phyloP scores from a whole-genome alignment of 2,797 vertebrate species.

The Sebastes umbrosus region DNA sequence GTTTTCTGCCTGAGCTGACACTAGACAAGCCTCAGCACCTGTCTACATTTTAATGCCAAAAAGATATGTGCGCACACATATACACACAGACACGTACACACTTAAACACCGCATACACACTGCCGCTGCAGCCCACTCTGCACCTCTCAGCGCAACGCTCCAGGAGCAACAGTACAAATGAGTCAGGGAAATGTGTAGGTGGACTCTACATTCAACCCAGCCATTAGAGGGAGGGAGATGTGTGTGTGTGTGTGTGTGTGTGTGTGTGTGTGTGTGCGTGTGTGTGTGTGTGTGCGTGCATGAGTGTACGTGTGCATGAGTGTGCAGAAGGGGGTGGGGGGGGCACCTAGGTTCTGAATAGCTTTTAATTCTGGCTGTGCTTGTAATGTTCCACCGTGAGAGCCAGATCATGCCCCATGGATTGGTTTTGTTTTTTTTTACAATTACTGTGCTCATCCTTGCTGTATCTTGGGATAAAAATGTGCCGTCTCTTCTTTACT shows the following conservation, averaged over 20 bases:
- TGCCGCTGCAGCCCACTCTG: constrained; percentile 61
- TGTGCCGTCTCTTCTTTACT: not conserved
- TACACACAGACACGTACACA: constrained; percentile 7
- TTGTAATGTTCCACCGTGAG: constrained; percentile 31
- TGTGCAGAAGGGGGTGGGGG: not conserved
- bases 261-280: not conserved
- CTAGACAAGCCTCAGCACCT: constrained; percentile 48
- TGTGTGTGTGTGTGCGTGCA: not conserved
- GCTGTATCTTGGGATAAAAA: not conserved
- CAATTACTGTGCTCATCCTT: constrained; percentile 4
- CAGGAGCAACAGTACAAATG: constrained; percentile 58
- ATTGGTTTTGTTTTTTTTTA: constrained; percentile 18
- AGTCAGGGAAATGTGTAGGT: constrained; percentile 70
- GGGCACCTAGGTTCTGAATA: constrained; percentile 25
- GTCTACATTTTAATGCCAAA: constrained; percentile 49
- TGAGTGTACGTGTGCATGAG: not conserved
- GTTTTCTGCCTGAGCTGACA: constrained; percentile 37
- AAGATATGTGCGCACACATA: not conserved
- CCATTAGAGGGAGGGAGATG: constrained; percentile 42
- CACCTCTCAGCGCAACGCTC: constrained; percentile 44
- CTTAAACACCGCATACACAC: not conserved
- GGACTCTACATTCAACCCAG: constrained; percentile 63
- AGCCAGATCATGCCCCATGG: not conserved
- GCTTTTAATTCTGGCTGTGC: constrained; percentile 35
- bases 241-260: constrained; percentile 8